A percentile compares a stretch with the other conserved stretches of the same genome.
phyloP scores from a whole-genome alignment of 2,797 vertebrate species.

The Okamejei kenojei region DNA sequence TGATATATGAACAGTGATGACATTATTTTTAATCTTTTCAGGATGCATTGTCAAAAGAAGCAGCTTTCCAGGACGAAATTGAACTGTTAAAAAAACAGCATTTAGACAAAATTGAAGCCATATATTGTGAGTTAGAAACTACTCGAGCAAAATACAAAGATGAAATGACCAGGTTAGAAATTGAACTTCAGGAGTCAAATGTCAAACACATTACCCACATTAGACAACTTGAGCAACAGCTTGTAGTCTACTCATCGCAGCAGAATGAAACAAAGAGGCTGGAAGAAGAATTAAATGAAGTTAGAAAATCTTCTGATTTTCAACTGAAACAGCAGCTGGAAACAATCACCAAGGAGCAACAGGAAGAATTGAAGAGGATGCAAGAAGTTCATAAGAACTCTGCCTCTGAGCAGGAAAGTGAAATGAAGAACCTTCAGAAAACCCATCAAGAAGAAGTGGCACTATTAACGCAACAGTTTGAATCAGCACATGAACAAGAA shows the following conservation, averaged over 20 bases:
- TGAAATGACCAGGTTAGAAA: constrained; percentile 63
- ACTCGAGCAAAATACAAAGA: constrained; percentile 61
- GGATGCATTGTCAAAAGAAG: constrained; percentile 58
- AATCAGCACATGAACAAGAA: constrained; percentile 67
- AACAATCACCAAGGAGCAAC: constrained; percentile 52
- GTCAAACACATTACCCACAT: constrained; percentile 57
- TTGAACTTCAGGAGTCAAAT: constrained; percentile 58
- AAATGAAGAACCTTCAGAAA: constrained; percentile 68
- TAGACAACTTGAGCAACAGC: constrained; percentile 56
- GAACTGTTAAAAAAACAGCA: constrained; percentile 56
- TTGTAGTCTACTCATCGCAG: constrained; percentile 43
- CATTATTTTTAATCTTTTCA: constrained; percentile 51
- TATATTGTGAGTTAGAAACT: constrained; percentile 61
- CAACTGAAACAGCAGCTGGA: constrained; percentile 63
- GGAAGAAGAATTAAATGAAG: constrained; percentile 55
- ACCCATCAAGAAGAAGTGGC: constrained; percentile 71
- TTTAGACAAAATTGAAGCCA: constrained; percentile 57
- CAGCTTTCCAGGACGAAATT: constrained; percentile 60
- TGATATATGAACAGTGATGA: constrained; percentile 41
- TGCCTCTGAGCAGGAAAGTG: constrained; percentile 64
- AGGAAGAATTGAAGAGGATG: constrained; percentile 56
- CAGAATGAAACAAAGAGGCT: constrained; percentile 52
- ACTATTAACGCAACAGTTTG: constrained; percentile 62
- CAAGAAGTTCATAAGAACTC: constrained; percentile 62
- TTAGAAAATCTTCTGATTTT: constrained; percentile 56